Evolutionary conservation across 2,888 invertebrate species (phyloP).

Genomic region (Busseola fusca): DNA sequence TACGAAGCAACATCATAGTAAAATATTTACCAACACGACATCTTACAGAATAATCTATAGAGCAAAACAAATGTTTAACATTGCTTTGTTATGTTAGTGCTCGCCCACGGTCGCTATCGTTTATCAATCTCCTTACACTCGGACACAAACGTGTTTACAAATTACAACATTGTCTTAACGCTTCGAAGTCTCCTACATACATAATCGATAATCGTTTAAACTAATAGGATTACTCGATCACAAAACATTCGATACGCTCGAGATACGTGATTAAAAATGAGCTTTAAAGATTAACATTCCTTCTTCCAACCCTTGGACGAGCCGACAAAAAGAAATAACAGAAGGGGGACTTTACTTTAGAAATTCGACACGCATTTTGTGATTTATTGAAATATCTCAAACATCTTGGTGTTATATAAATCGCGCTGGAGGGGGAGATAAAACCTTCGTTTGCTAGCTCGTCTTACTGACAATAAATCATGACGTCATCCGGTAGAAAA

Average conservation of each 20-base stretch:
- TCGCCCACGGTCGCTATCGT: constrained; percentile 74
- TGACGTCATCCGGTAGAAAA: constrained; percentile 81
- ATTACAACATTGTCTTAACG: constrained; percentile 66
- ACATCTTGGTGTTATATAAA: constrained; percentile 83
- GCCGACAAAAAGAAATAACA: constrained; percentile 73
- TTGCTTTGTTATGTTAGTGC: constrained; percentile 73
- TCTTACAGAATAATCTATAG: constrained; percentile 76
- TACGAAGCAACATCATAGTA: constrained; percentile 65
- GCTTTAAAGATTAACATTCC: constrained; percentile 82
- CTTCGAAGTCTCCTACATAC: constrained; percentile 56
- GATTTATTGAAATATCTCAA: constrained; percentile 87
- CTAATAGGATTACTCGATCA: constrained; percentile 70
- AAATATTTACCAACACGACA: constrained; percentile 75
- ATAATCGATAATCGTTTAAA: constrained; percentile 64
- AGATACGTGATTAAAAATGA: constrained; percentile 76
- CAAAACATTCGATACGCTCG: constrained; percentile 67
- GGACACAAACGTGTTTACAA: constrained; percentile 66
- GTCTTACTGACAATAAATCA: constrained; percentile 86
- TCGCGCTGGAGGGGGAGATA: constrained; percentile 83
- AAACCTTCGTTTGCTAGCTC: constrained; percentile 80
- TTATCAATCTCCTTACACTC: constrained; percentile 75
- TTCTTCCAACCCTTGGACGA: constrained; percentile 75
- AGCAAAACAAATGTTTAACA: constrained; percentile 80
- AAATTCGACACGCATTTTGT: constrained; percentile 86
- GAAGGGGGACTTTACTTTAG: constrained; percentile 79